These are phyloP conservation scores for Neotoxoptera formosana DNA, from an alignment of 1,140 invertebrate genomes.

Conservation along the genomic window DNA sequence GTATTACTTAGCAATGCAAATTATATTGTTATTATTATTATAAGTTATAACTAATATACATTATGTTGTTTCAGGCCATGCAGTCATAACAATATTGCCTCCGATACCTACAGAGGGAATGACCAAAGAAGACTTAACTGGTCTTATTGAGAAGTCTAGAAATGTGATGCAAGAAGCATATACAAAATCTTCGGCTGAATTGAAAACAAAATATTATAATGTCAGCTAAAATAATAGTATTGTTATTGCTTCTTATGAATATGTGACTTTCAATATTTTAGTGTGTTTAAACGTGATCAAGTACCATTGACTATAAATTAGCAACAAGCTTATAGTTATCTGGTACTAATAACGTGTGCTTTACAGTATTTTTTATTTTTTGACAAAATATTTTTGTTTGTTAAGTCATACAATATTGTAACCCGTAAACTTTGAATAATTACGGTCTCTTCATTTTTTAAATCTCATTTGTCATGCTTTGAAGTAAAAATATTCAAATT, in stretches of 20 bases:
- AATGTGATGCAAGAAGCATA: constrained; percentile 72
- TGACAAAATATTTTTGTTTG: constrained; percentile 22
- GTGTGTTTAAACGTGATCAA: background rate
- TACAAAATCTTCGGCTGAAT: constrained; percentile 66
- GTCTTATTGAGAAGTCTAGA: constrained; percentile 73
- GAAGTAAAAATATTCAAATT: background rate
- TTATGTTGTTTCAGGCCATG: constrained; percentile 67
- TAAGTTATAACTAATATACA: background rate
- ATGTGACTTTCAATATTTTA: constrained; percentile 26
- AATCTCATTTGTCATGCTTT: background rate
- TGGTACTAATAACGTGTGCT: background rate
- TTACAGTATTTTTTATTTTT: constrained; percentile 44
- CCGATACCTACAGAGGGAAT: constrained; percentile 72
- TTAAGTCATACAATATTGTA: background rate
- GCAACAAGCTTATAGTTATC: background rate
- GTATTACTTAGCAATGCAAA: background rate
- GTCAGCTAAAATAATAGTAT: background rate
- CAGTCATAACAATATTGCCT: constrained; percentile 76
- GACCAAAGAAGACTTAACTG: constrained; percentile 69
- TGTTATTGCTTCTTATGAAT: background rate
- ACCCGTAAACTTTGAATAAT: background rate
- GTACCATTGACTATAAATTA: background rate
- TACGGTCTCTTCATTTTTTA: background rate
- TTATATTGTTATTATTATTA: background rate
- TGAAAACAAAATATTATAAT: constrained; percentile 61